These are phyloP conservation scores for Bombus terrestris DNA, from an alignment of 1,140 invertebrate species.

Conservation along the genomic window DNA sequence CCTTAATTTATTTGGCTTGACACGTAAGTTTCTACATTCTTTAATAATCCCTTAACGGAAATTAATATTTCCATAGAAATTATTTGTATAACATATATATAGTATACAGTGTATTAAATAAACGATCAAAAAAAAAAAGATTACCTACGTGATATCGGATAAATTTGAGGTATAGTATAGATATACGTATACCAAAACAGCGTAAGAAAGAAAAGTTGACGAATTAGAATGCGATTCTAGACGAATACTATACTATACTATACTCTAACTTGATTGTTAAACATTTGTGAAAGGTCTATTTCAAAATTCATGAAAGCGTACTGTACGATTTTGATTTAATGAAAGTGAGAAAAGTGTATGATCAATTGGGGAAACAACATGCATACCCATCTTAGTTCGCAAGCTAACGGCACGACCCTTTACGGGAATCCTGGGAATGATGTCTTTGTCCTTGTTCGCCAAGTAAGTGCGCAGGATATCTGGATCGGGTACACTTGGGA, in stretches of 20 bases:
- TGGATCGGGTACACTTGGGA: constrained; percentile 72
- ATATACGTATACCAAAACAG: too few species aligned
- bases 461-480: constrained; percentile 75
- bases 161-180: too few species aligned
- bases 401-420: constrained; percentile 72
- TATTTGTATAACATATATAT: too few species aligned
- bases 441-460: constrained; percentile 65
- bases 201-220: too few species aligned
- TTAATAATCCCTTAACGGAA: not conserved
- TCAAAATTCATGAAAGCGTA: not conserved
- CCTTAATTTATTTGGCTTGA: too few species aligned
- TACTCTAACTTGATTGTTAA: not conserved
- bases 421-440: constrained; percentile 63
- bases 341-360: not conserved
- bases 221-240: too few species aligned
- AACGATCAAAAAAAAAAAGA: too few species aligned
- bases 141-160: too few species aligned
- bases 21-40: not conserved
- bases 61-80: too few species aligned
- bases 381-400: constrained; percentile 75
- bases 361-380: constrained; percentile 53
- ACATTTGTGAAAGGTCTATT: not conserved
- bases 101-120: too few species aligned
- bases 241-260: not conserved
- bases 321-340: not conserved